These are phyloP conservation scores for Natrix natrix DNA, from an alignment of 2,797 vertebrate species.

Conservation along the genomic window DNA sequence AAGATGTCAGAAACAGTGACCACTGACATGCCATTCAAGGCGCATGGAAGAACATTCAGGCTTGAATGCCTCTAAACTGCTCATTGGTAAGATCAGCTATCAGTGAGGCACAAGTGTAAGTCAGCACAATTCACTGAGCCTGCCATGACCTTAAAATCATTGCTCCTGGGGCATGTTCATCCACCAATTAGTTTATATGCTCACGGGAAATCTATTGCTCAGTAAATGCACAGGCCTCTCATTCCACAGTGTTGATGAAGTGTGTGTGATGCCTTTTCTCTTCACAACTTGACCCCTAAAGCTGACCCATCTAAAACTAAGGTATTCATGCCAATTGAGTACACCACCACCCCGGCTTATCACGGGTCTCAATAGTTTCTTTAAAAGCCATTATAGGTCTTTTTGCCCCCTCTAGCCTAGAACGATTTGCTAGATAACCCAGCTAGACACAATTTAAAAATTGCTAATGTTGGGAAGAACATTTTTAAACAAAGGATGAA, in stretches of 20 bases:
- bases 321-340: conserved; percentile 74
- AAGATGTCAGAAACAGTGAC: conserved; percentile 86
- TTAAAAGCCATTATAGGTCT: conserved; percentile 58
- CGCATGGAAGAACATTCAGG: conserved; percentile 79
- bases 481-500: neutral
- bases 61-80: conserved; percentile 81
- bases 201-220: conserved; percentile 78
- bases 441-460: neutral
- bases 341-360: conserved; percentile 59
- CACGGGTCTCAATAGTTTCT: conserved; percentile 65
- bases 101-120: conserved; percentile 79
- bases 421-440: conserved; percentile 19
- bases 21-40: conserved; percentile 84
- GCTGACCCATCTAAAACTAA: conserved; percentile 75
- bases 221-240: conserved; percentile 76
- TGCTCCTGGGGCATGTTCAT: conserved; percentile 82
- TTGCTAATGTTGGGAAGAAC: neutral
- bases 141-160: conserved; percentile 86
- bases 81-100: conserved; percentile 87
- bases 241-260: conserved; percentile 84
- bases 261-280: conserved; percentile 81
- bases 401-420: conserved; percentile 41
- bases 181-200: conserved; percentile 82
- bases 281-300: conserved; percentile 77
- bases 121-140: conserved; percentile 87